Conservation (phyloP, 1,140 invertebrate species). For the Drosophila seguyi region DNA sequence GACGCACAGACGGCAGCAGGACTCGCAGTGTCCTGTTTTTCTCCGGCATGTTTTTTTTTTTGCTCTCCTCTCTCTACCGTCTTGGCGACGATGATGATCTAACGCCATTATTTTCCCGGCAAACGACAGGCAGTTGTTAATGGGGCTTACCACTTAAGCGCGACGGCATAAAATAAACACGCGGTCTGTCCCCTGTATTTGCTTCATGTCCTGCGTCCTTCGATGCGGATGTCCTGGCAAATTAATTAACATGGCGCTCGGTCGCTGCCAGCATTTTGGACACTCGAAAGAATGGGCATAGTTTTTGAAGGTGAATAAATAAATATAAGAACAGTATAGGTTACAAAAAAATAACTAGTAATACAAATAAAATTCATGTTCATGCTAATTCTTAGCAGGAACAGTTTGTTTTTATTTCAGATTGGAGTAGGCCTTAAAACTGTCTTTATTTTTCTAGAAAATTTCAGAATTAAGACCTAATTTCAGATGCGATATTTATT, state of each 20-base stretch:
- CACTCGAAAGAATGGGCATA: slow-evolving; percentile 19
- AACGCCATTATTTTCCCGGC: slow-evolving; percentile 79
- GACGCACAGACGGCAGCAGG: slow-evolving; percentile 60
- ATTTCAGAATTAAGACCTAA: not conserved
- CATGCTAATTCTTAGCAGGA: not conserved
- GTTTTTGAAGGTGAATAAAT: not conserved
- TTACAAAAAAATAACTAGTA: not conserved
- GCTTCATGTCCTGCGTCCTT: not conserved
- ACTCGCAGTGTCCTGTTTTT: slow-evolving; percentile 40
- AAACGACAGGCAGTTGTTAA: slow-evolving; percentile 83
- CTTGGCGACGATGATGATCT: slow-evolving; percentile 78
- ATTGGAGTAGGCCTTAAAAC: not conserved
- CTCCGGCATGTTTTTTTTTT: slow-evolving; percentile 11
- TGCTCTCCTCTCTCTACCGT: not conserved
- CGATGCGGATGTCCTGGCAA: slow-evolving; percentile 77
- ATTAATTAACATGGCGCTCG: slow-evolving; percentile 79
- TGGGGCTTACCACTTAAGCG: slow-evolving; percentile 83
- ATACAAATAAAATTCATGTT: not conserved
- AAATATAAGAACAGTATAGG: not conserved
- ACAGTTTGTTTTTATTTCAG: not conserved
- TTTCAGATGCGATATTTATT: too few species aligned
- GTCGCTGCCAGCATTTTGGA: slow-evolving; percentile 17
- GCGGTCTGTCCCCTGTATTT: slow-evolving; percentile 17
- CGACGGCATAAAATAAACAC: slow-evolving; percentile 82
- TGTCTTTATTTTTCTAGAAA: too few species aligned